These are phyloP conservation scores for Steinernema scapterisci DNA, from an alignment of 2,888 invertebrate species.

Conservation along the genomic window DNA sequence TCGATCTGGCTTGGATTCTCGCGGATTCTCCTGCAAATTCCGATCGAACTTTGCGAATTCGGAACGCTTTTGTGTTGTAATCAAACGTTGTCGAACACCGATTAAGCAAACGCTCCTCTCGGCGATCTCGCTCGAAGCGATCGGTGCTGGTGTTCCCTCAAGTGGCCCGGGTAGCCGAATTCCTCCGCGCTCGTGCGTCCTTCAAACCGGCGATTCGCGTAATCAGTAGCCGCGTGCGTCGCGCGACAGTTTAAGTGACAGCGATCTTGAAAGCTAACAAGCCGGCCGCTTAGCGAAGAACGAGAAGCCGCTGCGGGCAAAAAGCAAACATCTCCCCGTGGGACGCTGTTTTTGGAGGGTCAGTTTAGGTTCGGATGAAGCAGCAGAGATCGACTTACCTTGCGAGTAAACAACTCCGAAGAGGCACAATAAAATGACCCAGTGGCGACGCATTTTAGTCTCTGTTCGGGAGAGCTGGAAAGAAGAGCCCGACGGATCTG, in stretches of 20 bases:
- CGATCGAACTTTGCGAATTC: neutral
- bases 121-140: neutral
- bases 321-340: constrained; percentile 7
- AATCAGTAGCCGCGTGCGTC: constrained; percentile 25
- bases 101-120: constrained; percentile 3
- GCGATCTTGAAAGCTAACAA: constrained; percentile 29
- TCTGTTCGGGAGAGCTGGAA: neutral
- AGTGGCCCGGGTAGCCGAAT: constrained; percentile 13
- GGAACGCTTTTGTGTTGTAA: neutral
- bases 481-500: constrained; percentile 1
- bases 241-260: constrained; percentile 33
- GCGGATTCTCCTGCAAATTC: neutral
- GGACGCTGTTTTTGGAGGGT: constrained; percentile 7
- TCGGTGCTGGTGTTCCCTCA: neutral
- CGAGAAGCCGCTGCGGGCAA: neutral
- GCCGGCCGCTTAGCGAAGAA: neutral
- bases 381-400: constrained; percentile 13
- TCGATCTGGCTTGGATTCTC: neutral
- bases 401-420: constrained; percentile 31
- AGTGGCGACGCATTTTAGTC: constrained; percentile 22
- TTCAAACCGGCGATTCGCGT: constrained; percentile 26
- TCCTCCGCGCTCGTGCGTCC: constrained; percentile 28
- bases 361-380: neutral
- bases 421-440: constrained; percentile 20
- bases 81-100: constrained; percentile 16